A percentile compares a stretch with the other conserved stretches of the same genome.
Evolutionary conservation across 1,140 invertebrate species (phyloP).

Genomic region (Bombus waltoni): DNA sequence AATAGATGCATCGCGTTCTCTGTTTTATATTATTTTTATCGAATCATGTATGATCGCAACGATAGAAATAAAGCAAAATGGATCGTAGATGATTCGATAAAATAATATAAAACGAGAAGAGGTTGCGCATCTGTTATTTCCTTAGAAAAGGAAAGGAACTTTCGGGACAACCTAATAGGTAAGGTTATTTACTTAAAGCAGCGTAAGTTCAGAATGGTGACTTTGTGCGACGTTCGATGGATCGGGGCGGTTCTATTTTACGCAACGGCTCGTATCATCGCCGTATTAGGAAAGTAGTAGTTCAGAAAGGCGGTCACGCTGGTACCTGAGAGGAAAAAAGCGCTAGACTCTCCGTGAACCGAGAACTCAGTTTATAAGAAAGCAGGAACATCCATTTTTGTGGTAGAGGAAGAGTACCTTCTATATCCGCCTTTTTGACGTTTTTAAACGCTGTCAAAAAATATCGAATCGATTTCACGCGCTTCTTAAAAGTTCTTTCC

Average conservation of each 20-base stretch:
- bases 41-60: no score
- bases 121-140: no score
- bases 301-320: constrained; percentile 60
- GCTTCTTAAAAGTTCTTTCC: no score
- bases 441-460: no score
- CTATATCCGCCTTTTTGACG: background rate
- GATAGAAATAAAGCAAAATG: no score
- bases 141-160: no score
- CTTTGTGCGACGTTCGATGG: constrained; percentile 29
- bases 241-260: constrained; percentile 54
- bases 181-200: constrained; percentile 36
- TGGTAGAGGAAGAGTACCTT: background rate
- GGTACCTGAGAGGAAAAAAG: constrained; percentile 38
- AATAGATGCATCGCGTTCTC: no score
- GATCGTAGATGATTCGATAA: no score
- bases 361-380: background rate
- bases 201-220: background rate
- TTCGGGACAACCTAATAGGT: background rate
- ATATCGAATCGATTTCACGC: no score
- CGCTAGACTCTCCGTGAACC: constrained; percentile 1
- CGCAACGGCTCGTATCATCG: constrained; percentile 56
- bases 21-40: no score
- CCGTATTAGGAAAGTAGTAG: constrained; percentile 63
- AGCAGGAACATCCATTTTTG: constrained; percentile 1
- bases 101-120: no score